Conservation (phyloP, 2,113 vertebrate species). For the Falcunculus frontatus region DNA sequence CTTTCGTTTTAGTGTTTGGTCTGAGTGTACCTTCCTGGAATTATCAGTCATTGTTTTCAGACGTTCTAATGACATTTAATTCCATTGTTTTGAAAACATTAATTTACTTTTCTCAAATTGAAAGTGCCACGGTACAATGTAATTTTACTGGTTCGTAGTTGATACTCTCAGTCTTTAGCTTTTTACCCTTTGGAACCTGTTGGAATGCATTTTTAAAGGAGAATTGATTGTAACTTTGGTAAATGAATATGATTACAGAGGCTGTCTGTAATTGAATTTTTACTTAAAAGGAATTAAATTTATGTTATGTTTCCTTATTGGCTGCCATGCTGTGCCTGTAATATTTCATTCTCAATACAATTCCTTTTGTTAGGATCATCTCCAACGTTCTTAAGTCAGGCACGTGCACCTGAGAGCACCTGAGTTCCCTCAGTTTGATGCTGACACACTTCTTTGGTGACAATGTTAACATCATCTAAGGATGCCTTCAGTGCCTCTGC, state of each 20-base stretch:
- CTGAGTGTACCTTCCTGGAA: background rate
- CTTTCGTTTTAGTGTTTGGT: background rate
- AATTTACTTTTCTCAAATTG: slow-evolving; percentile 14
- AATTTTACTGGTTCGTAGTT: background rate
- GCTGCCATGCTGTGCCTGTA: background rate
- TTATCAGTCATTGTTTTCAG: slow-evolving; percentile 12
- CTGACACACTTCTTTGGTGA: background rate
- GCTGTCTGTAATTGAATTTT: slow-evolving; percentile 30
- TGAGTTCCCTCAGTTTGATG: background rate
- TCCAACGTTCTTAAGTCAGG: background rate
- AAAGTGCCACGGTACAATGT: background rate
- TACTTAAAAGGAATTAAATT: background rate
- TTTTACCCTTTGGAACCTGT: background rate
- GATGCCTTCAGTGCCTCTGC: background rate
- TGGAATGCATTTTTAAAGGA: slow-evolving; percentile 17
- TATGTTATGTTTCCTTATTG: slow-evolving; percentile 9
- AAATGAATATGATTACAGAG: background rate
- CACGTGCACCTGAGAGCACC: background rate
- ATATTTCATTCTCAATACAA: background rate
- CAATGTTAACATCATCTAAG: background rate
- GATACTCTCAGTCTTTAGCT: background rate
- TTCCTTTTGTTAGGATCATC: background rate
- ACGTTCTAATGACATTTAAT: slow-evolving; percentile 29
- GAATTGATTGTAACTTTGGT: slow-evolving; percentile 32
- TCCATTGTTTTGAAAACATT: background rate